Conservation (phyloP, 2,113 vertebrate genomes). For the Phaethornis superciliosus region DNA sequence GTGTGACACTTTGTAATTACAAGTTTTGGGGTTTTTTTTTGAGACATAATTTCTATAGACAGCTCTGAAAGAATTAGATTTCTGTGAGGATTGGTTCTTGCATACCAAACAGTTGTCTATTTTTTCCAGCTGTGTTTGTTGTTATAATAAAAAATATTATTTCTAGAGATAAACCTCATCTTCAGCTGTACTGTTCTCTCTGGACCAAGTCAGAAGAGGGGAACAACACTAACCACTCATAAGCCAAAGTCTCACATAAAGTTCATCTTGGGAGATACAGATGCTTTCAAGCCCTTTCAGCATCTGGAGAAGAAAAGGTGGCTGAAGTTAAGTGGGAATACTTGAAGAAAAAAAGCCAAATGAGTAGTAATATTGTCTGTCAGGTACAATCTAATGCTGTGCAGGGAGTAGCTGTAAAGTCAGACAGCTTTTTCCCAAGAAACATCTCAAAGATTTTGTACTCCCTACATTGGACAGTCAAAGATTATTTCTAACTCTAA, state of each 20-base stretch:
- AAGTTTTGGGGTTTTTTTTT: not conserved
- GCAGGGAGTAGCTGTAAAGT: not conserved
- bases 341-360: rapidly evolving
- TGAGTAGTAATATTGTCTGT: not conserved
- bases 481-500: not conserved
- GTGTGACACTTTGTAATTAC: not conserved
- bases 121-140: not conserved
- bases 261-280: not conserved
- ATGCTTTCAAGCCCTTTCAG: not conserved
- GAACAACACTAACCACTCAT: not conserved
- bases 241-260: not conserved
- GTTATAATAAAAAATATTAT: not conserved
- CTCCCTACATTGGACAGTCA: not conserved
- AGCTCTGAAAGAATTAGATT: not conserved
- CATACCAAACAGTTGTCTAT: not conserved
- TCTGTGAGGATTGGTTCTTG: not conserved
- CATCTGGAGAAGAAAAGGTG: not conserved
- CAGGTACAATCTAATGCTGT: not conserved
- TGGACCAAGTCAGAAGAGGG: not conserved
- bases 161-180: not conserved
- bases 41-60: not conserved
- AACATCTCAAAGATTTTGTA: not conserved
- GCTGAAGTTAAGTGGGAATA: not conserved
- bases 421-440: not conserved
- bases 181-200: not conserved